These are phyloP conservation scores for Epizoanthus illoricatus DNA, from an alignment of 92 coral and sea anemone genomes.

Conservation along the genomic window DNA sequence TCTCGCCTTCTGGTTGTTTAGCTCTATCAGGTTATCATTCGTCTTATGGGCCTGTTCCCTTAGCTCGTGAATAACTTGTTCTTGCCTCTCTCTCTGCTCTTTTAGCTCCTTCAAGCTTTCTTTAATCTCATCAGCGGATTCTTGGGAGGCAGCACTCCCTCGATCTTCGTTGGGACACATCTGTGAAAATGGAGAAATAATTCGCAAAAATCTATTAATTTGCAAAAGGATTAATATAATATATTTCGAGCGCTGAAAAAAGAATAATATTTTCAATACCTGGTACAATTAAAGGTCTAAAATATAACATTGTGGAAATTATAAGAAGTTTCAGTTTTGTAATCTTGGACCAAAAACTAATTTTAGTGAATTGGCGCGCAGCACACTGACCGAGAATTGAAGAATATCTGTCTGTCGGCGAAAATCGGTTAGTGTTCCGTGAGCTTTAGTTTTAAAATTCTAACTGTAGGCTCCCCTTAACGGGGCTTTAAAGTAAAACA, in stretches of 20 bases:
- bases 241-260: background rate
- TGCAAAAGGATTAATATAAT: no score
- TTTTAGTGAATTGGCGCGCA: no score
- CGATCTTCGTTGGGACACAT: constrained; percentile 1
- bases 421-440: no score
- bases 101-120: background rate
- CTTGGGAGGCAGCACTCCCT: background rate
- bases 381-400: no score
- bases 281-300: no score
- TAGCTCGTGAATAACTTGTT: background rate
- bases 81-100: background rate
- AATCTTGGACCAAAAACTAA: background rate
- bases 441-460: no score
- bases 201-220: background rate
- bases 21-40: background rate
- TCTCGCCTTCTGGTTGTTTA: background rate
- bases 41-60: background rate
- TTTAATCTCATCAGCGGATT: background rate
- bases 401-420: no score
- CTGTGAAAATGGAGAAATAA: background rate
- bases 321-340: no score
- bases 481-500: no score
- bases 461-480: no score
- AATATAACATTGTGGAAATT: no score
- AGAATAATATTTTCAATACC: background rate